Base-by-base conservation (phyloP, 1,140 invertebrate genomes). In the Heliothis subflexa region DNA sequence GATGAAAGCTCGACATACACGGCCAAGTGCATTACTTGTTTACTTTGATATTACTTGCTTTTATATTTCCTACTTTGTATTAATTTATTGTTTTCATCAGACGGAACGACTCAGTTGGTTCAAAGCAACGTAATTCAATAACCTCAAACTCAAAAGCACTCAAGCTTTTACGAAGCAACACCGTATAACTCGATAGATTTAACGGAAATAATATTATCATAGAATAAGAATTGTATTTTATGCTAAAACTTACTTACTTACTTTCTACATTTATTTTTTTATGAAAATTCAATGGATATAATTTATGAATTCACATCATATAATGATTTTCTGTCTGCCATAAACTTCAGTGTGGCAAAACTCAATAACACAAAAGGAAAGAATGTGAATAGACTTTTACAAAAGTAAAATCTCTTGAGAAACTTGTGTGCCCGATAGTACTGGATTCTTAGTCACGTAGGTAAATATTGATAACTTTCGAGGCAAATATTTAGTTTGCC, bases 391-490 rank as follows among this genome's bases (percentile, higher is more conserved):
- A 70, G 47, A 55, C 14, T 54, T 55, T 54, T 71, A 55, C 68
- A 52, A 54, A 28, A 59, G 55, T 59, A 71, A 55, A 13, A 55
- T 54, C n/a, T 55, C 1, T 71, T 13, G 25, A 71, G 68, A 54
- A 55, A 71, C 50, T 55, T 18, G 68, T 40, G 50, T 55, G 25
- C 28, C 28, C 28, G 16, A 71, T 71, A 33, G 50, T 71, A 71
- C 25, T n/a, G 13, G n/a, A 16, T 16, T 71, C 14, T 55, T 71
- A 71, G 25, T 13, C 68, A 71, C 25, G 68, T 52, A 54, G 14
- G 68, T 55, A 33, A 55, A 71, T 71, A 71, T 71, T 54, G 45
- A 50, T 52, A 71, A 40, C 68, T 71, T 71, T 71, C 52, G 7
- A 50, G 55, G 13, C 50, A 55, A 54, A 71, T 54, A 33, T 55